Evolutionary conservation across 2,113 vertebrate species (phyloP).

Genomic region (Macquaria ambigua): DNA sequence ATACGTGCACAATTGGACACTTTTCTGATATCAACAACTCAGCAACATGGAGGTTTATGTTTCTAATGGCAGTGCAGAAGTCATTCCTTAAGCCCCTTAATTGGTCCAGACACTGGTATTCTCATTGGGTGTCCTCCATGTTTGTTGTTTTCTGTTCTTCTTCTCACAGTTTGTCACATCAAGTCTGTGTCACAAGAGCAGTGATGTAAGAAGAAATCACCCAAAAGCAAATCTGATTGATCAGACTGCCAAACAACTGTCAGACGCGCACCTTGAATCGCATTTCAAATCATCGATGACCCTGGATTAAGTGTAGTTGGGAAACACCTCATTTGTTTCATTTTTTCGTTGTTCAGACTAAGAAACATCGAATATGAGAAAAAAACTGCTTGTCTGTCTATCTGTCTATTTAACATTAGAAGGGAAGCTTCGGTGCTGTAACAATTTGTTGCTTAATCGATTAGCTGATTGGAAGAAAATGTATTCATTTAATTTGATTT

Average conservation of each 20-base stretch:
- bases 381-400: not conserved
- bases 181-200: conserved; percentile 16
- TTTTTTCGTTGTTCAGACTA: not conserved
- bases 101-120: conserved; percentile 30
- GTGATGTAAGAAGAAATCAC: not conserved
- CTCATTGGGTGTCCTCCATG: conserved; percentile 19
- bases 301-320: not conserved
- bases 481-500: not conserved
- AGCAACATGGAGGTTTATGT: not conserved
- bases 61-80: not conserved
- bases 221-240: not conserved
- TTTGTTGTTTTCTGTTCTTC: conserved; percentile 27
- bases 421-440: no score
- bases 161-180: conserved; percentile 34
- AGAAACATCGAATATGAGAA: not conserved
- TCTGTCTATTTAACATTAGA: not conserved
- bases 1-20: not conserved
- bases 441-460: not conserved
- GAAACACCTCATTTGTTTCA: not conserved
- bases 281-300: not conserved
- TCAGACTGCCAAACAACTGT: not conserved
- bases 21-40: not conserved
- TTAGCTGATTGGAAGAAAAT: not conserved
- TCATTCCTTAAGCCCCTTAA: conserved; percentile 30
- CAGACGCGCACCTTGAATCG: not conserved